These are phyloP conservation scores for Sitobion miscanthi DNA, from an alignment of 1,140 invertebrate genomes.

Conservation along the genomic window DNA sequence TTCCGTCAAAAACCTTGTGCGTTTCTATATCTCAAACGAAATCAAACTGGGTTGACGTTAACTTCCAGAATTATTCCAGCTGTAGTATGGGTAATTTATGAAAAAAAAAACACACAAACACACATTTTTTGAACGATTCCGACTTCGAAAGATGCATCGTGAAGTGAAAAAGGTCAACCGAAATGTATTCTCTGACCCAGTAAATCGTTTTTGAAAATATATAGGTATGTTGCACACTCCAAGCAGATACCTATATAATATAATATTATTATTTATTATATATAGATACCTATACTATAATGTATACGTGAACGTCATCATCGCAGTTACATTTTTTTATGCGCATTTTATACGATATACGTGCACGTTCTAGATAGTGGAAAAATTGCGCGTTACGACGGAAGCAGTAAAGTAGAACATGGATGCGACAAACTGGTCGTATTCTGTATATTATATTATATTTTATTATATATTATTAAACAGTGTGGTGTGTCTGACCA, in stretches of 20 bases:
- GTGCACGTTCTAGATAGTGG: background rate
- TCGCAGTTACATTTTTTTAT: background rate
- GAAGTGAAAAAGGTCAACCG: background rate
- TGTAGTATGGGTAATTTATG: background rate
- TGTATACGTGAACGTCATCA: background rate
- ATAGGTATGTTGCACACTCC: background rate
- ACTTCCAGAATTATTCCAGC: background rate
- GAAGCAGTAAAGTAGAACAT: background rate
- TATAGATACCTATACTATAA: background rate
- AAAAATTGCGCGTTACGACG: background rate
- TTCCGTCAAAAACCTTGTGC: background rate
- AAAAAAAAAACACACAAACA: background rate
- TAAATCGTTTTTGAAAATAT: slow-evolving; percentile 6
- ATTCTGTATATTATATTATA: background rate
- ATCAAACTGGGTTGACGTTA: background rate
- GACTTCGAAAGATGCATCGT: background rate
- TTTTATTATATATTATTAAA: background rate
- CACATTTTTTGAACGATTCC: background rate
- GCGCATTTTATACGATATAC: slow-evolving; percentile 1
- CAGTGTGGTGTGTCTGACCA: background rate
- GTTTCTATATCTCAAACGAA: background rate
- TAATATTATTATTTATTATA: slow-evolving; percentile 3
- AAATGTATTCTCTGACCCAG: slow-evolving; percentile 3
- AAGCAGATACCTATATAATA: background rate
- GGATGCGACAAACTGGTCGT: slow-evolving; percentile 11